Evolutionary conservation across 2,797 vertebrate genomes (phyloP).

Genomic region (Myotis planiceps): DNA sequence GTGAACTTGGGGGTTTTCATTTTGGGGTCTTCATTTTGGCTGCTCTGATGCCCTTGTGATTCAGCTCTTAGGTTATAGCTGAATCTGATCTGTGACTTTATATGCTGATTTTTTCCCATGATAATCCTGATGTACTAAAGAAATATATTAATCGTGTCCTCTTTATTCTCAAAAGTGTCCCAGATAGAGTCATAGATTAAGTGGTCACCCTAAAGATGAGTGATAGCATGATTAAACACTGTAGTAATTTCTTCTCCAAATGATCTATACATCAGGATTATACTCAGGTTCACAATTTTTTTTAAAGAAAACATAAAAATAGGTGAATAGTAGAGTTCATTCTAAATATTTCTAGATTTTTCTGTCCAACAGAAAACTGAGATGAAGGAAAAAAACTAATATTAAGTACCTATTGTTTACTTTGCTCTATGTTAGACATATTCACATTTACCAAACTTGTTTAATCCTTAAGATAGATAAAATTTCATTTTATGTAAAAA

Average conservation of each 20-base stretch:
- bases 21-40: neutral
- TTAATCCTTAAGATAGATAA: neutral
- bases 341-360: constrained; percentile 19
- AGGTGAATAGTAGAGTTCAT: neutral
- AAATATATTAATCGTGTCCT: neutral
- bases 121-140: neutral
- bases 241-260: neutral
- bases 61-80: neutral
- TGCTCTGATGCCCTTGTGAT: neutral
- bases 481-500: neutral
- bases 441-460: neutral
- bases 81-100: neutral
- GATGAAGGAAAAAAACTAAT: neutral
- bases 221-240: neutral
- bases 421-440: neutral
- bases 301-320: neutral
- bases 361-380: constrained; percentile 12
- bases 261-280: neutral
- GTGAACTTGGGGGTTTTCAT: neutral
- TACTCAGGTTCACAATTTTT: neutral
- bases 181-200: neutral
- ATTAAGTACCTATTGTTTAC: neutral
- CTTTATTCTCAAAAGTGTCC: neutral
- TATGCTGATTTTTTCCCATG: neutral
- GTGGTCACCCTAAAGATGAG: neutral